Evolutionary conservation across 2,888 invertebrate genomes (phyloP).

Genomic region (Hemithea aestivaria): DNA sequence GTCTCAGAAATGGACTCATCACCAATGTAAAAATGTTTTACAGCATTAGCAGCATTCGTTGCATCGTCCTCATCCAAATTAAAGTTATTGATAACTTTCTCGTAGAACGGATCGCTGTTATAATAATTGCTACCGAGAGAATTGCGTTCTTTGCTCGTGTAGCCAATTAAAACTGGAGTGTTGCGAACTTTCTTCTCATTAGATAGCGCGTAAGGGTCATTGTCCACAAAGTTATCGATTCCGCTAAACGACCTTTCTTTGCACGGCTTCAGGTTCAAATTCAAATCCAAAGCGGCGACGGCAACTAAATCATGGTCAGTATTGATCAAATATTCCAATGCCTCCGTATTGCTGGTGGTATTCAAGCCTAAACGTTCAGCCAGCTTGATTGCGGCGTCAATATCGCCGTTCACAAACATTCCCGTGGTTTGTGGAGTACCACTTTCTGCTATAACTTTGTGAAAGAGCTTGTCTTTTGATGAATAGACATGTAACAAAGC

Average conservation of each 20-base stretch:
- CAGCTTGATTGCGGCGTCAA: constrained; percentile 51
- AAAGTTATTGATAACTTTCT: constrained; percentile 51
- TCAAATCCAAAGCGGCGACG: constrained; percentile 47
- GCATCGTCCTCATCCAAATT: constrained; percentile 48
- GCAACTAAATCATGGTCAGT: constrained; percentile 51
- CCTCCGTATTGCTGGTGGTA: constrained; percentile 50
- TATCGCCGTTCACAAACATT: constrained; percentile 55
- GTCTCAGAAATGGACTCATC: constrained; percentile 46
- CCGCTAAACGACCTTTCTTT: constrained; percentile 63
- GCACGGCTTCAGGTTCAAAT: constrained; percentile 55
- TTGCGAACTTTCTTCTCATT: constrained; percentile 54
- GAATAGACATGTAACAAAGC: constrained; percentile 61
- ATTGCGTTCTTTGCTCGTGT: constrained; percentile 50
- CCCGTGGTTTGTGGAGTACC: constrained; percentile 60
- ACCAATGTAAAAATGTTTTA: constrained; percentile 64
- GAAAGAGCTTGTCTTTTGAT: constrained; percentile 56
- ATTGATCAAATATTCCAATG: constrained; percentile 47
- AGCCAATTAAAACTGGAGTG: constrained; percentile 61
- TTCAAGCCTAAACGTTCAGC: constrained; percentile 55
- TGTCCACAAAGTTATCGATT: constrained; percentile 56
- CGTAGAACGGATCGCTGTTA: constrained; percentile 51
- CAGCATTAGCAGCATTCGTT: constrained; percentile 38
- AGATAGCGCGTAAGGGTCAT: constrained; percentile 52
- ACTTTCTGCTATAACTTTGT: constrained; percentile 62
- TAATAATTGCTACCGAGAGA: constrained; percentile 43